A percentile compares a stretch with the other conserved stretches of the same genome.
phyloP scores from a whole-genome alignment of 1,140 invertebrate species.

The Drosophila nannoptera region DNA sequence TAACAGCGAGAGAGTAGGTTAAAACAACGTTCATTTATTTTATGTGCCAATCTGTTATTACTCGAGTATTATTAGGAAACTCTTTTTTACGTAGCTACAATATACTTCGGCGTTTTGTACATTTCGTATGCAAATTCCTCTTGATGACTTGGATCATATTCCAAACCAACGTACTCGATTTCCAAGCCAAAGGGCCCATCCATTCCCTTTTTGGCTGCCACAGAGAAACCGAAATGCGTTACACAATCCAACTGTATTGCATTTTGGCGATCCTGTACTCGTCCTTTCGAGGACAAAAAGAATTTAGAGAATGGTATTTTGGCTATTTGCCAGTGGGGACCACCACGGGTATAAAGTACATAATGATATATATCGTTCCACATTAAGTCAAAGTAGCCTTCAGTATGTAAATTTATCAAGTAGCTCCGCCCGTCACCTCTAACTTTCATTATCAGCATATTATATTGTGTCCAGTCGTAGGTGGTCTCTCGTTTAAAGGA shows the following conservation, averaged over 20 bases:
- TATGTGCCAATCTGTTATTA: conserved; percentile 1
- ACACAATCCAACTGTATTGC: conserved; percentile 82
- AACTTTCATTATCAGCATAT: conserved; percentile 90
- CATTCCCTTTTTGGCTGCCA: conserved; percentile 84
- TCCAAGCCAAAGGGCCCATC: conserved; percentile 93
- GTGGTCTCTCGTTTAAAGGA: conserved; percentile 88
- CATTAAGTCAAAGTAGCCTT: conserved; percentile 86
- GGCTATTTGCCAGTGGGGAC: conserved; percentile 96
- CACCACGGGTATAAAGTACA: conserved; percentile 93
- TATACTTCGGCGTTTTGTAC: conserved; percentile 86
- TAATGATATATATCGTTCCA: conserved; percentile 93
- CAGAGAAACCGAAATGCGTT: conserved; percentile 88
- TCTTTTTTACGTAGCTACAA: conserved; percentile 80
- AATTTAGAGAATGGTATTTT: conserved; percentile 98
- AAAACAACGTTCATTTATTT: conserved; percentile 24
- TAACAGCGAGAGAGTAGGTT: conserved; percentile 11
- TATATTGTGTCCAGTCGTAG: conserved; percentile 89
- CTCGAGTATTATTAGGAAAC: conserved; percentile 56
- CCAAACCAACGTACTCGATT: conserved; percentile 94
- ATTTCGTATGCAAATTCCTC: conserved; percentile 96
- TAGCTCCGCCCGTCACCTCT: conserved; percentile 95
- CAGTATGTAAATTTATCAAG: conserved; percentile 86
- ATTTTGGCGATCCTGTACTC: conserved; percentile 90
- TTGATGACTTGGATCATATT: conserved; percentile 86
- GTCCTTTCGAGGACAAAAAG: conserved; percentile 88